Conservation (phyloP, 2,113 vertebrate species). For the Pipa parva region DNA sequence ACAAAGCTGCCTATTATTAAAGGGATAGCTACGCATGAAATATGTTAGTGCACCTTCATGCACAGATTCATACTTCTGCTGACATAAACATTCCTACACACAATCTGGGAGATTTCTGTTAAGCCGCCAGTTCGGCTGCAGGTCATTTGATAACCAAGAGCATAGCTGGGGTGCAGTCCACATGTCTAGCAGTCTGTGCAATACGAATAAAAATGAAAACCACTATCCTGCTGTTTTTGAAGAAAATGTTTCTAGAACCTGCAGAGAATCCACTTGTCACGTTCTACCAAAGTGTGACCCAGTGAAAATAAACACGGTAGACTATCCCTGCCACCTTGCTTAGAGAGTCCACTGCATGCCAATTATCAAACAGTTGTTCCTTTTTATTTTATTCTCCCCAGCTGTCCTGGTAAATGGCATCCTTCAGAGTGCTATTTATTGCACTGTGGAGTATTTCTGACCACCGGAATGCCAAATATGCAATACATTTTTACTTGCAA, state of each 20-base stretch:
- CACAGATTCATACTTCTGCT: too few relatives aligned
- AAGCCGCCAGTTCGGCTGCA: too few relatives aligned
- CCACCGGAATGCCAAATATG: slow-evolving; percentile 49
- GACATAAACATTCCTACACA: too few relatives aligned
- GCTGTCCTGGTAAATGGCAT: slow-evolving; percentile 61
- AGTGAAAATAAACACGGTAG: slow-evolving; percentile 24
- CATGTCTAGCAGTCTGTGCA: too few relatives aligned
- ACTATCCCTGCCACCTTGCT: slow-evolving; percentile 4
- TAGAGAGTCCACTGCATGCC: slow-evolving; percentile 30
- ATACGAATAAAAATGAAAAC: neutral
- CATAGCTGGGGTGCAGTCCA: too few relatives aligned
- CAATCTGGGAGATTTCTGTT: too few relatives aligned
- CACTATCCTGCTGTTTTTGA: neutral
- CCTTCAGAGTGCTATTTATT: slow-evolving; percentile 48
- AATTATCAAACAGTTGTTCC: slow-evolving; percentile 40
- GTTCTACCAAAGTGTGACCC: neutral
- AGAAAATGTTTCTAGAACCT: neutral
- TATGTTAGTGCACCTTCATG: too few relatives aligned
- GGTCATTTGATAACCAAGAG: too few relatives aligned
- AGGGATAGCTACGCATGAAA: too few relatives aligned
- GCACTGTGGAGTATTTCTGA: slow-evolving; percentile 15
- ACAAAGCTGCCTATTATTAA: too few relatives aligned
- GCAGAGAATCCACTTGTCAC: neutral
- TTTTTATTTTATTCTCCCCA: slow-evolving; percentile 70
- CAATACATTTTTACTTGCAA: slow-evolving; percentile 44